These are phyloP conservation scores for Ictidomys tridecemlineatus DNA, from an alignment of 2,113 vertebrate genomes.

Conservation along the genomic window DNA sequence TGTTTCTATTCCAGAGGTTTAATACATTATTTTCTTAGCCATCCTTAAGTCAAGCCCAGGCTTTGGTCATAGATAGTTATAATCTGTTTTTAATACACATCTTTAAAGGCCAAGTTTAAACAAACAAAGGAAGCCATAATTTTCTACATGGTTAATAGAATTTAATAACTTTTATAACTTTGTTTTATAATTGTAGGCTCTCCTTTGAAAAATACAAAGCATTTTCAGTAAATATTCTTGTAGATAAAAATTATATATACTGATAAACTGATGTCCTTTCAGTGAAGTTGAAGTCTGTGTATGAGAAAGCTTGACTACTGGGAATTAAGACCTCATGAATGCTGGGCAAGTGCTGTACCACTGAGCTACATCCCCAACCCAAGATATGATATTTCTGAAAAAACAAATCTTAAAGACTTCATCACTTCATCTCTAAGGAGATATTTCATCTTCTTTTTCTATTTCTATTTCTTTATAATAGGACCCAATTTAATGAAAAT, in stretches of 20 bases:
- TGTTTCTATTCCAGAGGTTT: slow-evolving; percentile 59
- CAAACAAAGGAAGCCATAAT: not conserved
- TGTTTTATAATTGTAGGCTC: not conserved
- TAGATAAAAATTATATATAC: not conserved
- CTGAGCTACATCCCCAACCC: too few species aligned
- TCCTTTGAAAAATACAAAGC: not conserved
- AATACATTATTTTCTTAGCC: slow-evolving; percentile 25
- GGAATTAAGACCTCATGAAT: too few species aligned
- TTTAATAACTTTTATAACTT: not conserved
- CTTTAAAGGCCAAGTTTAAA: slow-evolving; percentile 53
- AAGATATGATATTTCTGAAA: slow-evolving; percentile 32
- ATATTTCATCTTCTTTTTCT: not conserved
- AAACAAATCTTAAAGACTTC: not conserved
- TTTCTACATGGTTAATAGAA: slow-evolving; percentile 32
- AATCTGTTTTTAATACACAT: slow-evolving; percentile 61
- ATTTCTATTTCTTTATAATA: not conserved
- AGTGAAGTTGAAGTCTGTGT: slow-evolving; percentile 56
- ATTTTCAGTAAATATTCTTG: slow-evolving; percentile 29
- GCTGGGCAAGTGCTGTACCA: too few species aligned
- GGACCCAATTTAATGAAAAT: not conserved
- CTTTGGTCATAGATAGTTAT: slow-evolving; percentile 11
- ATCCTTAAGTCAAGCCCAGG: not conserved
- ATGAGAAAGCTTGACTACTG: not conserved
- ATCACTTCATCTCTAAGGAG: not conserved
- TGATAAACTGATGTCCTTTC: slow-evolving; percentile 37